Percentiles rank a stretch among this genome's conserved stretches.
Conservation (phyloP, 2,113 vertebrate genomes). For the Hippocampus barbouri region DNA sequence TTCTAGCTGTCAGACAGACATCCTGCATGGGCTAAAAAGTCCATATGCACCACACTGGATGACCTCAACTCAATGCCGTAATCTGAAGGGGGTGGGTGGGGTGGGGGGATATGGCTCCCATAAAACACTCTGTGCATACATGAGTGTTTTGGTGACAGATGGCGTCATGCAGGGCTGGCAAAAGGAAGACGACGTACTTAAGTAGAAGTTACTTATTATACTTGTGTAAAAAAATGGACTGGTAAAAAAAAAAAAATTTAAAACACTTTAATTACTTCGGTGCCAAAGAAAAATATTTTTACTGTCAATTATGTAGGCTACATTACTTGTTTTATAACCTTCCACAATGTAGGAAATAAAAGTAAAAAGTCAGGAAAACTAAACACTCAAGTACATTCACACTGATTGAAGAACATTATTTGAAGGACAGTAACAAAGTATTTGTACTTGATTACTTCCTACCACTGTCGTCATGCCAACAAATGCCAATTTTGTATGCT, state of each 20-base stretch:
- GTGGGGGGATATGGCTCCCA: constrained; percentile 35
- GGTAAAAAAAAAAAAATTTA: not conserved
- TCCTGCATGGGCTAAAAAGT: constrained; percentile 38
- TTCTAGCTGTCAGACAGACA: constrained; percentile 53
- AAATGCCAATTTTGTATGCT: constrained; percentile 23
- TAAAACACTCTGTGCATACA: constrained; percentile 41
- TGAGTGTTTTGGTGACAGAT: constrained; percentile 29
- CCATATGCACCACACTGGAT: constrained; percentile 42
- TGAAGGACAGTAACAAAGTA: not conserved
- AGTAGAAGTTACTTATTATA: not conserved
- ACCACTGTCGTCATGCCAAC: constrained; percentile 18
- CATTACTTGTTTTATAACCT: not conserved
- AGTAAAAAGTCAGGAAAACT: not conserved
- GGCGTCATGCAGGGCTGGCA: constrained; percentile 11
- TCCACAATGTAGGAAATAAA: not conserved
- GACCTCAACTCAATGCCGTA: constrained; percentile 56
- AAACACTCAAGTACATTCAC: not conserved
- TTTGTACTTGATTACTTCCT: not conserved
- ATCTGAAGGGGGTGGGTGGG: constrained; percentile 1
- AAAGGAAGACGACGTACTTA: not conserved
- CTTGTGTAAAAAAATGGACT: not conserved
- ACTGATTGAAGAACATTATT: not conserved
- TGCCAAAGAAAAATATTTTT: not conserved
- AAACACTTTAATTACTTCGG: not conserved
- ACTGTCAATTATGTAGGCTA: not conserved